Percentiles rank a stretch among this genome's conserved stretches.
These are phyloP conservation scores for Aurelia coerulea DNA, from an alignment of 30 jellyfish, hydroid and myxozoan species.

Conservation along the genomic window DNA sequence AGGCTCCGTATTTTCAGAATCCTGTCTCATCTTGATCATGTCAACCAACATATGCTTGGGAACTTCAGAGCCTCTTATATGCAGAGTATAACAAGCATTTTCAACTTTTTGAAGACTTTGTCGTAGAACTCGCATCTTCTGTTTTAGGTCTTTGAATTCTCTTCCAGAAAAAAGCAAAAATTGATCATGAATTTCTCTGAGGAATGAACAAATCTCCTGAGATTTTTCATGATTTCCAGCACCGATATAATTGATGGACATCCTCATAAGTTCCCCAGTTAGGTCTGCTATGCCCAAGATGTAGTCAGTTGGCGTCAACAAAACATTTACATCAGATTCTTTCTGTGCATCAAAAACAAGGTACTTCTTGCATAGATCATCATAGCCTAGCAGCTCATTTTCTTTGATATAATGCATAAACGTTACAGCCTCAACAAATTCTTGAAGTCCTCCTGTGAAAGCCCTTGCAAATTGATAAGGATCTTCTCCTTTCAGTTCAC, in stretches of 20 bases:
- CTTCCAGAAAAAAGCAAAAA: conserved; percentile 61
- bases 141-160: conserved; percentile 53
- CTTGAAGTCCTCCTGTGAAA: conserved; percentile 85
- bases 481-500: conserved; percentile 71
- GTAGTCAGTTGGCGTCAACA: conserved; percentile 73
- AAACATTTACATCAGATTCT: not conserved
- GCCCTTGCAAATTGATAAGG: conserved; percentile 73
- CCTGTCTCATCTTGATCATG: conserved; percentile 25
- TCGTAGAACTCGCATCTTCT: conserved; percentile 63
- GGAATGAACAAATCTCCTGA: conserved; percentile 53
- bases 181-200: conserved; percentile 64
- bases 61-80: conserved; percentile 85
- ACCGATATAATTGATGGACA: conserved; percentile 73
- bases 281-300: conserved; percentile 90
- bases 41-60: conserved; percentile 75
- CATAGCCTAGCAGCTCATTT: conserved; percentile 49
- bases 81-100: conserved; percentile 71
- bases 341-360: conserved; percentile 31
- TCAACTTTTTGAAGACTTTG: conserved; percentile 86
- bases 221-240: conserved; percentile 62
- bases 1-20: not conserved
- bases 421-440: conserved; percentile 89
- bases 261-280: conserved; percentile 95
- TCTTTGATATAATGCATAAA: conserved; percentile 58
- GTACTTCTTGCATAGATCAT: conserved; percentile 40